A percentile compares a stretch with the other conserved stretches of the same genome.
Evolutionary conservation across 2,797 vertebrate genomes (phyloP).

Genomic region (Vultur gryphus): DNA sequence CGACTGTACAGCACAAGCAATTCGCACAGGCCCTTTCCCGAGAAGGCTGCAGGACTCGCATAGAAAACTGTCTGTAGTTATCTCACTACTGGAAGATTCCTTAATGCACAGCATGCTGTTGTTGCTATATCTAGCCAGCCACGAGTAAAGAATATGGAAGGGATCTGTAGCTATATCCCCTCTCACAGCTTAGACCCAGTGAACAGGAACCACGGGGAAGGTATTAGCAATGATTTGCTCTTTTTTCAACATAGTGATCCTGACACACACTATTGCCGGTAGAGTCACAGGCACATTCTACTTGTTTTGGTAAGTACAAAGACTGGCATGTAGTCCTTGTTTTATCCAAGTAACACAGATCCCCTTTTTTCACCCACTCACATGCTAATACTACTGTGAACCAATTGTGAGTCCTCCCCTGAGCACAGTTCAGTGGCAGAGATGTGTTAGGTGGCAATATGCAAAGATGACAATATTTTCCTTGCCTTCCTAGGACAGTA

Average conservation of each 20-base stretch:
- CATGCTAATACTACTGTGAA: not conserved
- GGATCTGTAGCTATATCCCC: not conserved
- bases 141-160: rapidly evolving
- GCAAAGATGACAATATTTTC: not conserved
- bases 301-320: not conserved
- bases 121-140: not conserved
- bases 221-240: not conserved
- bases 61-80: not conserved
- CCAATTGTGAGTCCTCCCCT: not conserved
- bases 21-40: not conserved
- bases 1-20: not conserved
- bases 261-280: not conserved
- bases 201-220: not conserved
- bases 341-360: not conserved
- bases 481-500: not conserved
- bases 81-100: not conserved
- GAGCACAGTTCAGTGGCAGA: not conserved
- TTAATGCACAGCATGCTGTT: rapidly evolving
- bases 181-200: not conserved
- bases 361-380: not conserved
- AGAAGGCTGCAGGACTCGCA: not conserved
- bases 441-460: not conserved
- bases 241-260: not conserved
- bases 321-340: not conserved
- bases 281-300: not conserved